Conservation (phyloP, 2,888 invertebrate genomes). For the Papilio elwesi region DNA sequence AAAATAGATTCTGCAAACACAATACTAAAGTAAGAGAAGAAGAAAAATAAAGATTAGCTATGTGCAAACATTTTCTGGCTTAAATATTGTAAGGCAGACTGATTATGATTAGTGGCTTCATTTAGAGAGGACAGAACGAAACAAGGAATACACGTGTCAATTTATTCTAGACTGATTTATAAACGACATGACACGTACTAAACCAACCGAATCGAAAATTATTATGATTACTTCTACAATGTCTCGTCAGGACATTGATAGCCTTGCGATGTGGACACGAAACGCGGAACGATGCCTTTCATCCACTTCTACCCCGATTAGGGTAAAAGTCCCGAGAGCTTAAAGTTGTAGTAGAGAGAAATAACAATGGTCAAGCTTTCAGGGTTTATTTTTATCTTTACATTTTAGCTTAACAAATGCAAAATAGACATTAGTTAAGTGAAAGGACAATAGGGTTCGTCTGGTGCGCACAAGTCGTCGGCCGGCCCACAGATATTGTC, state of each 20-base stretch:
- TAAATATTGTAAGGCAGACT: no score
- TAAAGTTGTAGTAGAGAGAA: neutral
- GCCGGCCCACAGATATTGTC: conserved; percentile 59
- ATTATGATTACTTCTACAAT: neutral
- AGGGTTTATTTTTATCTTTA: conserved; percentile 23
- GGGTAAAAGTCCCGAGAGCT: neutral
- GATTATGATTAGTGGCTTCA: no score
- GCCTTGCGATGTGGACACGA: neutral
- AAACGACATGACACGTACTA: no score
- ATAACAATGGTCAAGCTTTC: conserved; percentile 1
- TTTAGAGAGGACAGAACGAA: no score
- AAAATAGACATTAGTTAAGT: conserved; percentile 21
- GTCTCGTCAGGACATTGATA: neutral
- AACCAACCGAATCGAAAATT: no score
- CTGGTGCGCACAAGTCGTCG: conserved; percentile 19
- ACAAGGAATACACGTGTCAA: no score
- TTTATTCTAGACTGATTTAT: no score
- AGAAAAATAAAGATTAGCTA: no score
- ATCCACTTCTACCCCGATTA: neutral
- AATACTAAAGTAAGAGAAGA: no score
- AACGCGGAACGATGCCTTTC: neutral
- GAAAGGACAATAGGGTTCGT: conserved; percentile 32
- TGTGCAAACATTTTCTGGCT: no score
- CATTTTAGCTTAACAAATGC: conserved; percentile 15
- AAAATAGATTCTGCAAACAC: no score